Percentiles rank a stretch among this genome's conserved stretches.
Conservation (phyloP, 2,797 vertebrate genomes). For the Neopelma chrysocephalum region DNA sequence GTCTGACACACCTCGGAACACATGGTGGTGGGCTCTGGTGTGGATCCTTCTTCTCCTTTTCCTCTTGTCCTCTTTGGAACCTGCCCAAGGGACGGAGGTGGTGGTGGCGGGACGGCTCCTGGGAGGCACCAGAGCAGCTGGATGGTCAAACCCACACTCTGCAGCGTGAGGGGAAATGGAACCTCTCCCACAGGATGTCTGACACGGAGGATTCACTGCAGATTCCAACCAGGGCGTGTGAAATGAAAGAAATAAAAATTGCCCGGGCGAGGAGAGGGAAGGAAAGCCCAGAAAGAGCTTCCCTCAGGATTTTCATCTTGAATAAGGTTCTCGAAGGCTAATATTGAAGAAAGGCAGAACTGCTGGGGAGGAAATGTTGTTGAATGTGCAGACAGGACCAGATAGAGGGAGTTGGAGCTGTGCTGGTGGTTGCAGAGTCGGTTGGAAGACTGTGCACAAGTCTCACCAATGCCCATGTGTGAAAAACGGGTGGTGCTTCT, state of each 20-base stretch:
- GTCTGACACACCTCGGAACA: not conserved
- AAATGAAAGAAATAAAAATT: not conserved
- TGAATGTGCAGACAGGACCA: not conserved
- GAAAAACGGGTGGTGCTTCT: not conserved
- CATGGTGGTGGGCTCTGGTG: not conserved
- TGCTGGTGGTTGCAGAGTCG: slow-evolving; percentile 64
- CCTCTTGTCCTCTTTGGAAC: not conserved
- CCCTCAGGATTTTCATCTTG: not conserved
- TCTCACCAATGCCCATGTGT: slow-evolving; percentile 68
- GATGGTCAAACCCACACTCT: not conserved
- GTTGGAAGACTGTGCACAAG: slow-evolving; percentile 73
- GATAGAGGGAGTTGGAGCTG: not conserved
- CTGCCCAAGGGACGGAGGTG: not conserved
- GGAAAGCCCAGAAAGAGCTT: not conserved
- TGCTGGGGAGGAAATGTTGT: not conserved
- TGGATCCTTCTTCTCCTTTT: not conserved
- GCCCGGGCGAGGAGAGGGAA: not conserved
- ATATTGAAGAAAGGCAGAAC: not conserved
- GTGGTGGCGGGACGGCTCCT: not conserved
- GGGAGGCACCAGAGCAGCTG: not conserved
- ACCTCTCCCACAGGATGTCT: not conserved
- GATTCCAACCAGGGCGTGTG: not conserved
- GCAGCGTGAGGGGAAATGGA: not conserved
- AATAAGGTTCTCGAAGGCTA: not conserved
- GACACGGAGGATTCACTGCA: not conserved